Percentiles rank a stretch among this genome's conserved stretches.
These are phyloP conservation scores for Chelon labrosus DNA, from an alignment of 2,797 vertebrate genomes.

Conservation along the genomic window DNA sequence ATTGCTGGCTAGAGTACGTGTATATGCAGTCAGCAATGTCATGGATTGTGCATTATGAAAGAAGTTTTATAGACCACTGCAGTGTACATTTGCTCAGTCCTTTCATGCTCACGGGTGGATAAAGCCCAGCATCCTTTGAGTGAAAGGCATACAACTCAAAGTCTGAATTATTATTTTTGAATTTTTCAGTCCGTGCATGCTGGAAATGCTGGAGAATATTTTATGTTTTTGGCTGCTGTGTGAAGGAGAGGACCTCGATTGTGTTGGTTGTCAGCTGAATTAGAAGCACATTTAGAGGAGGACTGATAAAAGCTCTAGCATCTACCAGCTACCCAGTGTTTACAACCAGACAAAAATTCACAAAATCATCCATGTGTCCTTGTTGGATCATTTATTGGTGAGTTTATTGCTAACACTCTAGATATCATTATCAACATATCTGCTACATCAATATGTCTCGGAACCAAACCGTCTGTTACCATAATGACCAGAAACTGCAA, in stretches of 20 bases:
- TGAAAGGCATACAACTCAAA: slow-evolving; percentile 30
- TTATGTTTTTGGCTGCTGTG: neutral
- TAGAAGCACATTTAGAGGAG: slow-evolving; percentile 1
- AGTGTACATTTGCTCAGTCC: neutral
- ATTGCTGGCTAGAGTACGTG: neutral
- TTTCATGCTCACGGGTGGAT: slow-evolving; percentile 27
- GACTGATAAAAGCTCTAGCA: too few species aligned
- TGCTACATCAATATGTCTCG: neutral
- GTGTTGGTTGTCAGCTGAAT: neutral
- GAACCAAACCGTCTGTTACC: neutral
- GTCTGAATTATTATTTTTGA: neutral
- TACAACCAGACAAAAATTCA: slow-evolving; percentile 6
- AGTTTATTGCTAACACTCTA: neutral
- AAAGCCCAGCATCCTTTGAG: slow-evolving; percentile 13
- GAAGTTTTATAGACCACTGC: slow-evolving; percentile 20
- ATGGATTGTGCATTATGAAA: slow-evolving; percentile 8
- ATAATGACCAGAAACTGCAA: too few species aligned
- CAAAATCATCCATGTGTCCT: slow-evolving; percentile 4
- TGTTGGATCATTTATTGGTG: slow-evolving; percentile 8
- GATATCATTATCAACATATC: neutral
- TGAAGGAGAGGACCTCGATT: neutral
- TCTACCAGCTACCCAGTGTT: neutral
- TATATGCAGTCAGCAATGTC: slow-evolving; percentile 2
- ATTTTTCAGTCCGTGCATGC: neutral
- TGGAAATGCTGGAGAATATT: slow-evolving; percentile 4